These are phyloP conservation scores for Eriocheir sinensis DNA, from an alignment of 1,140 invertebrate genomes.

Conservation along the genomic window DNA sequence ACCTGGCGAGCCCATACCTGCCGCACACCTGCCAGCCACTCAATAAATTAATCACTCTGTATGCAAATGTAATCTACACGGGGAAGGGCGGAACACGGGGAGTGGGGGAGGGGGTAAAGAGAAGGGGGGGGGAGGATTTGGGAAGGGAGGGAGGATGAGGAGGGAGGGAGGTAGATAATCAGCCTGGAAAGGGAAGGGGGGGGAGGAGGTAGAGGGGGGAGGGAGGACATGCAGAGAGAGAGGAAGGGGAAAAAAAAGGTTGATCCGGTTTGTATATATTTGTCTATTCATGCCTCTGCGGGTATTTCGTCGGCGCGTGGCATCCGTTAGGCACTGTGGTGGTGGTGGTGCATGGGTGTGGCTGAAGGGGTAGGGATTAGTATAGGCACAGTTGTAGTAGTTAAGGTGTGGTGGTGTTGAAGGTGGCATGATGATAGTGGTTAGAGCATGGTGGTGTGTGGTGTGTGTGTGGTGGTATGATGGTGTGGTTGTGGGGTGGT, in stretches of 20 bases:
- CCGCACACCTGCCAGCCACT: background rate
- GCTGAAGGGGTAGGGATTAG: background rate
- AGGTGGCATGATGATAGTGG: too few relatives aligned
- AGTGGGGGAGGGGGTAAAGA: background rate
- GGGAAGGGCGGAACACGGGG: background rate
- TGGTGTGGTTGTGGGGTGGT: too few relatives aligned
- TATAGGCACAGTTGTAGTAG: too few relatives aligned
- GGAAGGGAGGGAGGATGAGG: background rate
- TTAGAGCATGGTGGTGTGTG: too few relatives aligned
- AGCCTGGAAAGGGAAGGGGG: too few relatives aligned
- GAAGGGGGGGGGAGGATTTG: background rate
- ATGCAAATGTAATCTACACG: conserved; percentile 16
- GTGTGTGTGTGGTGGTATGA: too few relatives aligned
- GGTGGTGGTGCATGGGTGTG: background rate
- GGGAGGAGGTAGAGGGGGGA: too few relatives aligned
- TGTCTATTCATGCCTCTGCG: background rate
- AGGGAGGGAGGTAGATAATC: background rate
- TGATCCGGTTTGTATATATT: background rate
- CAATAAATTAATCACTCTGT: conserved; percentile 26
- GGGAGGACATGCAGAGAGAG: background rate
- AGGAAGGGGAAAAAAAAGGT: background rate
- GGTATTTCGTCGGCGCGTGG: background rate
- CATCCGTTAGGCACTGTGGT: background rate
- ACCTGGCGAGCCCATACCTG: background rate
- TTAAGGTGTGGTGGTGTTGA: too few relatives aligned